Percentiles rank a stretch among this genome's conserved stretches.
phyloP scores from a whole-genome alignment of 1,140 invertebrate genomes.

The Drosophila equinoxialis region DNA sequence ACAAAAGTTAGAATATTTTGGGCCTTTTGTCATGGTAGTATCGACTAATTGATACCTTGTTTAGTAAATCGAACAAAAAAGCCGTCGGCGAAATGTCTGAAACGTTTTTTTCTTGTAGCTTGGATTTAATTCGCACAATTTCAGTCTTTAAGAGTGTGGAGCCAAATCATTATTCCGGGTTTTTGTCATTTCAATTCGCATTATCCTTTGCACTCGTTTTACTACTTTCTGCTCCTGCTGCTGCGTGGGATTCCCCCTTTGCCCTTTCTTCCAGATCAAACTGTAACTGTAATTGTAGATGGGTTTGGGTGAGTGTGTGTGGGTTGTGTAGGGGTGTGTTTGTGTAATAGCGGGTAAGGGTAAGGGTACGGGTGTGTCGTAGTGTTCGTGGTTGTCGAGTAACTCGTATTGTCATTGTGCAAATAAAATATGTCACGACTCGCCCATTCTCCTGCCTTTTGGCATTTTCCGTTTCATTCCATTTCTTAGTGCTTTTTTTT shows the following conservation, averaged over 20 bases:
- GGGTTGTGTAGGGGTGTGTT: constrained; percentile 20
- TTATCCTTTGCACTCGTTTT: constrained; percentile 82
- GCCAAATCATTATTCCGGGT: constrained; percentile 81
- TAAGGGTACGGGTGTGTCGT: constrained; percentile 45
- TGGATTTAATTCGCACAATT: not conserved
- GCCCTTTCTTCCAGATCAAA: constrained; percentile 13
- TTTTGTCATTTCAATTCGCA: constrained; percentile 82
- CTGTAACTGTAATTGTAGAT: constrained; percentile 46
- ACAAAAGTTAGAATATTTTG: constrained; percentile 33
- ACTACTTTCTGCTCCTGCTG: constrained; percentile 66
- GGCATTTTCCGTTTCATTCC: not conserved
- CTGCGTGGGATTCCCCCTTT: constrained; percentile 35
- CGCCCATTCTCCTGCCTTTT: constrained; percentile 48
- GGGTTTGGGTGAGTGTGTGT: constrained; percentile 25
- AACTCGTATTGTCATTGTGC: constrained; percentile 81
- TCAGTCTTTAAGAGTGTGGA: constrained; percentile 50
- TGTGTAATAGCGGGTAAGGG: constrained; percentile 20
- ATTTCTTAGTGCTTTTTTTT: constrained; percentile 16
- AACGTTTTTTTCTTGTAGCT: not conserved
- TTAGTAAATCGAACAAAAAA: not conserved
- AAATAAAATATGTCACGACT: constrained; percentile 83
- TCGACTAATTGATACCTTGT: constrained; percentile 4
- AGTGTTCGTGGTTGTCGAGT: constrained; percentile 45
- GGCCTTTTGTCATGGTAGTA: no score
- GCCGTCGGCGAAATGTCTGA: constrained; percentile 42